phyloP scores from a whole-genome alignment of 2,797 vertebrate species.

The Alfaro cultratus region DNA sequence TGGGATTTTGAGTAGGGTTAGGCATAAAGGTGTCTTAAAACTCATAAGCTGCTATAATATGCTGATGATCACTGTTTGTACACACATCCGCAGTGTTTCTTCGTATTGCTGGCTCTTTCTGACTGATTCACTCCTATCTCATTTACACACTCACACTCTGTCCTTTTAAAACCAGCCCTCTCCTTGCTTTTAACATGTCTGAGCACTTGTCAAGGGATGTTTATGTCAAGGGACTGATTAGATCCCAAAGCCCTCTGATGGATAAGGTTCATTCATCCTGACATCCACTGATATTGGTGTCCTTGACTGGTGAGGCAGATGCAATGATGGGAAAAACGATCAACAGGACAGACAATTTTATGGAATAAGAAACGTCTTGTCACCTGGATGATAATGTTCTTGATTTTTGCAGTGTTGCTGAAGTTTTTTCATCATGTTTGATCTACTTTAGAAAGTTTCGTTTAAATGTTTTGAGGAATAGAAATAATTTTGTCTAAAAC shows the following conservation, averaged over 20 bases:
- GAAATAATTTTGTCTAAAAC: background rate
- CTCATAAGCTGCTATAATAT: conserved; percentile 39
- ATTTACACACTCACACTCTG: background rate
- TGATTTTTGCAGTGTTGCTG: background rate
- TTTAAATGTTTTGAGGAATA: background rate
- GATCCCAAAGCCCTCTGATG: conserved; percentile 80
- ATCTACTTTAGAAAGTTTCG: background rate
- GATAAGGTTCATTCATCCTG: conserved; percentile 74
- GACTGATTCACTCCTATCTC: conserved; percentile 15
- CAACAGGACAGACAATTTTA: conserved; percentile 23
- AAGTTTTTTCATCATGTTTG: background rate
- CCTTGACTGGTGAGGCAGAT: conserved; percentile 79
- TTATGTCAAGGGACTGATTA: conserved; percentile 84
- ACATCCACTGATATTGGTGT: conserved; percentile 79
- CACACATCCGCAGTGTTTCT: conserved; percentile 36
- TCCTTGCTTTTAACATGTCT: conserved; percentile 51
- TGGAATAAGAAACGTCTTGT: conserved; percentile 10
- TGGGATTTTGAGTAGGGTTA: no score
- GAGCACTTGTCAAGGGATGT: conserved; percentile 82
- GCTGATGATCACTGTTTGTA: conserved; percentile 50
- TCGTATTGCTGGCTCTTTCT: conserved; percentile 46
- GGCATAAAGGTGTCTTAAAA: background rate
- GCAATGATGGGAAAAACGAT: conserved; percentile 38
- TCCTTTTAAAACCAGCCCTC: conserved; percentile 26
- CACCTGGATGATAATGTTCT: conserved; percentile 4